Evolutionary conservation across 2,113 vertebrate species (phyloP).

Genomic region (Caranx ignobilis): DNA sequence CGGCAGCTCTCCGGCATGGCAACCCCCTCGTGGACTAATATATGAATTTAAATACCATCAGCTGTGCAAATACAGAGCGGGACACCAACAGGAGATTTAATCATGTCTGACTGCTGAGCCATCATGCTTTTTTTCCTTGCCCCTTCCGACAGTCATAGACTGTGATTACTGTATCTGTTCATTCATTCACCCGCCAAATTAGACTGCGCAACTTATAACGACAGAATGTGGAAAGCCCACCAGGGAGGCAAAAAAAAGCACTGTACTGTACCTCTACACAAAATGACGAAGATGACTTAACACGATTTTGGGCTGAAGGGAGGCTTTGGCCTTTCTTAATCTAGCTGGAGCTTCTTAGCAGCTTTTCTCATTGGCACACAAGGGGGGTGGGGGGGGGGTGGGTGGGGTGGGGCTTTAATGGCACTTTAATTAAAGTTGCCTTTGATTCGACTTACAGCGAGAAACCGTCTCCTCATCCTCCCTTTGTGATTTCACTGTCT

Average conservation of each 20-base stretch:
- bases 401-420: slow-evolving; percentile 27
- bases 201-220: slow-evolving; percentile 11
- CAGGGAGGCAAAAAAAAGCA: slow-evolving; percentile 2
- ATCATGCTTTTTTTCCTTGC: background rate
- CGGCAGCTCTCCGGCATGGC: background rate
- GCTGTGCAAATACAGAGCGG: slow-evolving; percentile 66
- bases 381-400: background rate
- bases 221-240: slow-evolving; percentile 19
- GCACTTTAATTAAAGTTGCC: slow-evolving; percentile 68
- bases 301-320: slow-evolving; percentile 50
- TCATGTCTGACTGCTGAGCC: slow-evolving; percentile 57
- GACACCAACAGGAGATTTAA: slow-evolving; percentile 67
- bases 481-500: slow-evolving; percentile 18
- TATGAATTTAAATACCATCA: slow-evolving; percentile 61
- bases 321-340: slow-evolving; percentile 49
- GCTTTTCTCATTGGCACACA: slow-evolving; percentile 38
- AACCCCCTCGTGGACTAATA: slow-evolving; percentile 14
- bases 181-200: slow-evolving; percentile 41
- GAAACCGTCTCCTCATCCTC: slow-evolving; percentile 19
- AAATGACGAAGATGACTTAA: slow-evolving; percentile 54
- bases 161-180: slow-evolving; percentile 45
- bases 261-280: slow-evolving; percentile 6
- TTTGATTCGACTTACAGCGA: slow-evolving; percentile 12
- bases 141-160: slow-evolving; percentile 27
- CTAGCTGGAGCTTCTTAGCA: slow-evolving; percentile 54